Conservation (phyloP, 2,888 invertebrate genomes). For the Drosophila birchii region DNA sequence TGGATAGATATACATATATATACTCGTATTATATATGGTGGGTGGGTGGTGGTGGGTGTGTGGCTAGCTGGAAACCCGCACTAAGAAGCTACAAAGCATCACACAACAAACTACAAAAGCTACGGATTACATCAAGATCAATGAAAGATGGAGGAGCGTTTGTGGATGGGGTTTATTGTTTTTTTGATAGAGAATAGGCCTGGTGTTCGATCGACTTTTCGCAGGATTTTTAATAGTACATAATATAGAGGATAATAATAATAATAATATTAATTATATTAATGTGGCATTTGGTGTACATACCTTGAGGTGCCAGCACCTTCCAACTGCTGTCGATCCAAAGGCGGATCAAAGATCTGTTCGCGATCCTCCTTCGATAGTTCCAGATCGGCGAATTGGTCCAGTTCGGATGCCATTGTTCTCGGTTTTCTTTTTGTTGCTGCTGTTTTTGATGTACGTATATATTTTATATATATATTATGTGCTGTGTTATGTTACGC, state of each 20-base stretch:
- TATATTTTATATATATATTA: slow-evolving; percentile 11
- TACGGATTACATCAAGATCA: slow-evolving; percentile 41
- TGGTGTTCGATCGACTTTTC: slow-evolving; percentile 14
- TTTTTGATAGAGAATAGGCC: slow-evolving; percentile 24
- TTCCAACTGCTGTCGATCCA: slow-evolving; percentile 85
- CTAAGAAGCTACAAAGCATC: slow-evolving; percentile 45
- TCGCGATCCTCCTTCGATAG: slow-evolving; percentile 90
- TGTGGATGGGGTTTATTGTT: background rate
- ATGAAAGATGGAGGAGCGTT: slow-evolving; percentile 35
- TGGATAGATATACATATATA: slow-evolving; percentile 1
- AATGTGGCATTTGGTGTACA: slow-evolving; percentile 44
- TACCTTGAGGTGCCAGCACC: slow-evolving; percentile 85
- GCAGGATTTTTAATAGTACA: background rate
- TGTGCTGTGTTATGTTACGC: background rate
- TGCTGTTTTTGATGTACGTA: background rate
- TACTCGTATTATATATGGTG: background rate
- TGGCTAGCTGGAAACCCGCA: slow-evolving; percentile 15
- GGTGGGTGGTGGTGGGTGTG: slow-evolving; percentile 4
- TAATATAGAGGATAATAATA: background rate
- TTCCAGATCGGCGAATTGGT: slow-evolving; percentile 90
- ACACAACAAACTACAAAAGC: slow-evolving; percentile 46
- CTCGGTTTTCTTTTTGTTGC: slow-evolving; percentile 22
- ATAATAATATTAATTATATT: background rate
- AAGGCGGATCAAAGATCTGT: slow-evolving; percentile 89
- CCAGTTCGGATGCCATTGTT: slow-evolving; percentile 85